These are phyloP conservation scores for Dioctria rufipes DNA, from an alignment of 2,888 invertebrate species.

Conservation along the genomic window DNA sequence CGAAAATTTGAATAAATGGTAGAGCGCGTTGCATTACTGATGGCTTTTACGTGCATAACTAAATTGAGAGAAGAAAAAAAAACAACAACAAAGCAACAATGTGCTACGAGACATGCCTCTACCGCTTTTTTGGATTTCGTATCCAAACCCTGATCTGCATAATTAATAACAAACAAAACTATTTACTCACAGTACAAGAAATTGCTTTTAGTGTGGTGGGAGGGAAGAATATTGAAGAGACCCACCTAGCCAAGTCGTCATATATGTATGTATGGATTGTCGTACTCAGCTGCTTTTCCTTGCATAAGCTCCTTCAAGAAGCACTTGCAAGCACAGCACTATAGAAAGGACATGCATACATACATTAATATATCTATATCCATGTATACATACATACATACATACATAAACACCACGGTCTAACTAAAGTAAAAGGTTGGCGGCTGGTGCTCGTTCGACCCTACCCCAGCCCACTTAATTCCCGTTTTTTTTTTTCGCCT, in stretches of 20 bases:
- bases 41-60: too few relatives aligned
- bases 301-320: slow-evolving; percentile 27
- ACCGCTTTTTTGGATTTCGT: neutral
- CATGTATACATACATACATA: neutral
- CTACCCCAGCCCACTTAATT: neutral
- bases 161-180: slow-evolving; percentile 47
- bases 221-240: neutral
- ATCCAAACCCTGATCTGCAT: slow-evolving; percentile 36
- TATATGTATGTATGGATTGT: too few relatives aligned
- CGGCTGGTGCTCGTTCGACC: neutral
- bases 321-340: slow-evolving; percentile 13
- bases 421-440: slow-evolving; percentile 26
- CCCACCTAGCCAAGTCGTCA: neutral
- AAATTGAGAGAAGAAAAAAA: neutral
- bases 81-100: neutral
- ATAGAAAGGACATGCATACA: neutral
- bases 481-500: neutral
- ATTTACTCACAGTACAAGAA: slow-evolving; percentile 43
- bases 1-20: slow-evolving; percentile 9
- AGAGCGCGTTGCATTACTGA: neutral
- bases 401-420: slow-evolving; percentile 1
- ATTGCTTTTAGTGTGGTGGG: slow-evolving; percentile 4
- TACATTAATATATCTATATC: too few relatives aligned
- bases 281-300: slow-evolving; percentile 6
- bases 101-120: neutral